A percentile compares a stretch with the other conserved stretches of the same genome.
Conservation (phyloP, 23 tunicate species). For the Halocynthia roretzi region DNA sequence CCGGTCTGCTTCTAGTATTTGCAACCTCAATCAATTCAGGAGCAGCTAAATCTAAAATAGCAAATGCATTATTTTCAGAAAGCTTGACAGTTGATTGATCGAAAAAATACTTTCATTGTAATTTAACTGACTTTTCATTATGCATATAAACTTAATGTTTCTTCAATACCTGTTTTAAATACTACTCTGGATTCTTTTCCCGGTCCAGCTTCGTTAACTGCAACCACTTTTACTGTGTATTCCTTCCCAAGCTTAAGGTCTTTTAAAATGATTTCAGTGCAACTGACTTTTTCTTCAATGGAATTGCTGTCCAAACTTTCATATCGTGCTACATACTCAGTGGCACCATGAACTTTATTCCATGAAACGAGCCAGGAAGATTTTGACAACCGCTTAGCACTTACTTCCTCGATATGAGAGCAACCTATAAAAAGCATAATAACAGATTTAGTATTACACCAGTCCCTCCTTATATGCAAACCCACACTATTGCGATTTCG, state of each 20-base stretch:
- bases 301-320: not conserved
- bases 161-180: too few species aligned
- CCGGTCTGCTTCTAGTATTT: not conserved
- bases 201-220: not conserved
- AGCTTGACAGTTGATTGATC: too few species aligned
- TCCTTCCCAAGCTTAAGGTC: not conserved
- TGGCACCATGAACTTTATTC: not conserved
- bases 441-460: too few species aligned
- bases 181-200: slow-evolving; percentile 2
- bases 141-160: not conserved
- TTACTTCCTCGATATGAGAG: too few species aligned
- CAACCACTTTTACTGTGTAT: not conserved
- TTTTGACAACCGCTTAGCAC: too few species aligned
- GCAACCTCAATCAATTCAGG: not conserved
- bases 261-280: not conserved
- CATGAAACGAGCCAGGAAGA: too few species aligned
- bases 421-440: too few species aligned
- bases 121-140: not conserved
- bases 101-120: too few species aligned
- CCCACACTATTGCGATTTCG: too few species aligned
- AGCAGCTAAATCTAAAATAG: not conserved
- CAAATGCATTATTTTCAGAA: too few species aligned
- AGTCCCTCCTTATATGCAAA: too few species aligned
- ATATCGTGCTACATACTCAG: not conserved
- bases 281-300: not conserved